A percentile compares a stretch with the other conserved stretches of the same genome.
Evolutionary conservation across 1,140 invertebrate species (phyloP).

Genomic region (Melanaphis sacchari): DNA sequence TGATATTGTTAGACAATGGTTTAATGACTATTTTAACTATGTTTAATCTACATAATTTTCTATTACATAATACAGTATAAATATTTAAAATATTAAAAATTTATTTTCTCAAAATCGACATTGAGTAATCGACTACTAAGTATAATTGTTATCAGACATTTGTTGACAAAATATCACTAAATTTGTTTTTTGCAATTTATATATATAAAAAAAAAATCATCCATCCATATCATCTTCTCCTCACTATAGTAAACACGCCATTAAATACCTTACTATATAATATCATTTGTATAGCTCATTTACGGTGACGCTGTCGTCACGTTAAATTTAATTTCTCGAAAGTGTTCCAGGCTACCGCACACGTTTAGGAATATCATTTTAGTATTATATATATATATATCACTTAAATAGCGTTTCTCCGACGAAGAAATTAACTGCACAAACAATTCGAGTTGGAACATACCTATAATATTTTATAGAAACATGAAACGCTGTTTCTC

Average conservation of each 20-base stretch:
- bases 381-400: background rate
- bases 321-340: constrained; percentile 37
- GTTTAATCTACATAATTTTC: background rate
- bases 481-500: background rate
- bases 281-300: background rate
- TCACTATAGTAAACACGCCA: background rate
- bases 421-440: background rate
- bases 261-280: background rate
- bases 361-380: background rate
- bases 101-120: background rate
- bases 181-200: too few species aligned
- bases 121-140: background rate
- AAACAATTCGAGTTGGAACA: background rate
- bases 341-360: background rate
- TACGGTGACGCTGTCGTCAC: constrained; percentile 25
- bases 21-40: too few species aligned
- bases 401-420: background rate
- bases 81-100: background rate
- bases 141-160: background rate
- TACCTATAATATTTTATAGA: background rate
- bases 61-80: background rate
- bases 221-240: background rate
- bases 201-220: background rate
- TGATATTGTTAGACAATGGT: background rate
- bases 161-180: background rate